Evolutionary conservation across 2,113 vertebrate species (phyloP).

Genomic region (Pterocles orientalis): DNA sequence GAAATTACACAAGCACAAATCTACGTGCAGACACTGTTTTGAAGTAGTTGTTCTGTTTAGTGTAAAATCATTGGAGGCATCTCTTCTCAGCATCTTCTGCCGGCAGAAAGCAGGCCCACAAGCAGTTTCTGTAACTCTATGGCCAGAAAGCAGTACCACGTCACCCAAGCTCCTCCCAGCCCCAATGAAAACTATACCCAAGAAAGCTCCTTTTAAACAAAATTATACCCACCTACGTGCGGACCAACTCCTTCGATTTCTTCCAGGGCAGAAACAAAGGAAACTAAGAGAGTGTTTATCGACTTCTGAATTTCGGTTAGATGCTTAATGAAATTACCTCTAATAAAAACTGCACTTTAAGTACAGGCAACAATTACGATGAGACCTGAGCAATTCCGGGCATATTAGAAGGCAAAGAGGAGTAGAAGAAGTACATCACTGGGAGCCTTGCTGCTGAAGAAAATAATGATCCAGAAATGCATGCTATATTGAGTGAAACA

Average conservation of each 20-base stretch:
- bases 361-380: background rate
- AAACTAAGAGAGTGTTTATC: background rate
- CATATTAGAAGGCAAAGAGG: background rate
- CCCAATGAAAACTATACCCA: background rate
- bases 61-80: background rate
- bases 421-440: background rate
- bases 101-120: background rate
- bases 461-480: background rate
- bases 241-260: background rate
- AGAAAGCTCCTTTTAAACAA: background rate
- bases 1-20: background rate
- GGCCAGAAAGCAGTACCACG: background rate
- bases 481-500: background rate
- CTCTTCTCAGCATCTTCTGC: background rate
- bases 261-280: background rate
- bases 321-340: background rate
- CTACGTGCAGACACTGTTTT: fast-evolving
- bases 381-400: background rate
- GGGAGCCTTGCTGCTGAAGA: background rate
- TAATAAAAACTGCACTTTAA: background rate
- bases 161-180: background rate
- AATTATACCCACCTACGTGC: background rate
- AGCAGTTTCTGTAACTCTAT: background rate
- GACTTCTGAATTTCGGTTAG: background rate
- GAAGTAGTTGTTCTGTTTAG: background rate